A percentile compares a stretch with the other conserved stretches of the same genome.
These are phyloP conservation scores for Eospalax fontanierii DNA, from an alignment of 2,797 vertebrate species.

Conservation along the genomic window DNA sequence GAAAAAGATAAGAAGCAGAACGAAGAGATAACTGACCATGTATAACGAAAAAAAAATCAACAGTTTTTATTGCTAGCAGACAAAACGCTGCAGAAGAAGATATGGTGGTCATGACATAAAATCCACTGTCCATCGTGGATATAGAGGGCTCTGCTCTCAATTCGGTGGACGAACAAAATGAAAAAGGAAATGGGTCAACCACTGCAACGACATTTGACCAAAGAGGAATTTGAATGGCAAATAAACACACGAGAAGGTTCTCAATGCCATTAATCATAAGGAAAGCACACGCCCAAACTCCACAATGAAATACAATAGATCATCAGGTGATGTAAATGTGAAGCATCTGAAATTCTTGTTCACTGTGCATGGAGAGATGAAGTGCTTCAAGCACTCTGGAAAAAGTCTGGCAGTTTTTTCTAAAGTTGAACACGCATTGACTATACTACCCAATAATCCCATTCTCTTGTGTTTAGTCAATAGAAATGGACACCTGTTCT, in stretches of 20 bases:
- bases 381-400: neutral
- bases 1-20: neutral
- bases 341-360: neutral
- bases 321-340: neutral
- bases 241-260: neutral
- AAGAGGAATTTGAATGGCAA: conserved; percentile 33
- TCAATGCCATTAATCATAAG: neutral
- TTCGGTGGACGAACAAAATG: neutral
- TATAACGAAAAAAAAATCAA: neutral
- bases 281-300: neutral
- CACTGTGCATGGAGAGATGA: neutral
- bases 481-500: neutral
- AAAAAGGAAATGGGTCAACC: neutral
- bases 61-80: neutral
- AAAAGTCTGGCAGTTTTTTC: neutral
- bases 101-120: neutral
- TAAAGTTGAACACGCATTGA: neutral
- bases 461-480: neutral
- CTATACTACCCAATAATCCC: neutral
- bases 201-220: neutral
- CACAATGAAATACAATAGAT: neutral
- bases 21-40: neutral
- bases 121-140: neutral
- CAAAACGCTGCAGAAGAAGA: neutral
- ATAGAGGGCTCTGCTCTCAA: neutral